These are phyloP conservation scores for Echinops telfairi DNA, from an alignment of 2,113 vertebrate genomes.

Conservation along the genomic window DNA sequence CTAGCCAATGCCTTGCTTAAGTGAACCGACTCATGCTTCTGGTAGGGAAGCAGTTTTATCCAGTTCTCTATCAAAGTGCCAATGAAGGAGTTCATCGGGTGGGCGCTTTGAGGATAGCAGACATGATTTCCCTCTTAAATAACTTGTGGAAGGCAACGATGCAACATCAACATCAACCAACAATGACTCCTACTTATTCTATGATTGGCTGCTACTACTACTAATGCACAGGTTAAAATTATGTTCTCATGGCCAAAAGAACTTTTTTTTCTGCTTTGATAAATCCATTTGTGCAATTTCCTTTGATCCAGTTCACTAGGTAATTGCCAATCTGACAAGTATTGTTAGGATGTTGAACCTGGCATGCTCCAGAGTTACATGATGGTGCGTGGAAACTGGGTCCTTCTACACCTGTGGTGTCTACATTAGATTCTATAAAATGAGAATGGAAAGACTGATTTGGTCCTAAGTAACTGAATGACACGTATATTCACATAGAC, in stretches of 20 bases:
- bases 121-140: conserved; percentile 30
- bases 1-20: conserved; percentile 39
- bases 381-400: background rate
- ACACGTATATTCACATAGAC: background rate
- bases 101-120: conserved; percentile 25
- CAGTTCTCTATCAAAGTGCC: conserved; percentile 28
- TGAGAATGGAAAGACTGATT: conserved; percentile 39
- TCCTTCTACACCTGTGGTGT: background rate
- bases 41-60: background rate
- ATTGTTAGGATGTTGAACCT: background rate
- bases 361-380: background rate
- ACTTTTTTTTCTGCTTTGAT: background rate
- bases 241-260: conserved; percentile 26
- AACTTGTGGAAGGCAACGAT: background rate
- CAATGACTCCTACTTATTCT: background rate
- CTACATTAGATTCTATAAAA: conserved; percentile 17
- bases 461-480: background rate
- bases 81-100: conserved; percentile 1
- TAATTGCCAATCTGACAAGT: background rate
- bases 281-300: conserved; percentile 27
- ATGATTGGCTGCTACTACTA: conserved; percentile 25
- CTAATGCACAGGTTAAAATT: background rate
- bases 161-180: background rate
- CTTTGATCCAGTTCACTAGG: conserved; percentile 42
- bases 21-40: conserved; percentile 27